Percentiles rank a stretch among this genome's conserved stretches.
Evolutionary conservation across 2,113 vertebrate species (phyloP).

Genomic region (Hucho hucho): DNA sequence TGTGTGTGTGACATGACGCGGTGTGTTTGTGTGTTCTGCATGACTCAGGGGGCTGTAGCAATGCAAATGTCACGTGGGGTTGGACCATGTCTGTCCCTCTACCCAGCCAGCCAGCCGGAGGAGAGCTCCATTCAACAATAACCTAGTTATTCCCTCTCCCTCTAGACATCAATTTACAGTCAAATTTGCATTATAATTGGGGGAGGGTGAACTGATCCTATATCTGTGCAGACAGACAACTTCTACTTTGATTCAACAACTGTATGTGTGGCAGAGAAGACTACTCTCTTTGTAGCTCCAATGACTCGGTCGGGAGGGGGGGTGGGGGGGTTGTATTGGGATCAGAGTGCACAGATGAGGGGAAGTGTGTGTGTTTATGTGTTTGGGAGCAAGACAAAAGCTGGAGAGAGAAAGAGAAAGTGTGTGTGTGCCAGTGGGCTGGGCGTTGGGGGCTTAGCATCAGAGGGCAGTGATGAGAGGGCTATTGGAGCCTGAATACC

Average conservation of each 20-base stretch:
- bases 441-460: conserved; percentile 34
- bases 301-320: no score
- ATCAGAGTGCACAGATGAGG: no score
- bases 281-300: not conserved
- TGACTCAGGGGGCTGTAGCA: not conserved
- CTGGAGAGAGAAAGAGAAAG: no score
- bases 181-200: no score
- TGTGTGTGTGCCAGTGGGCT: conserved; percentile 20
- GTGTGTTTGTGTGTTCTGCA: not conserved
- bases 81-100: no score
- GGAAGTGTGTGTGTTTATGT: no score
- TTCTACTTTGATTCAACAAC: not conserved
- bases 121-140: conserved; percentile 14
- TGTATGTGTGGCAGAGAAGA: not conserved
- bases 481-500: conserved; percentile 62
- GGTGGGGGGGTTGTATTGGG: no score
- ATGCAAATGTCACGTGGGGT: conserved; percentile 10
- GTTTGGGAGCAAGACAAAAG: no score
- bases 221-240: not conserved
- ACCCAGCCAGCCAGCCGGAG: not conserved
- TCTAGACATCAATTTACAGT: not conserved
- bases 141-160: conserved; percentile 37
- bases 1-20: not conserved
- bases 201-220: not conserved
- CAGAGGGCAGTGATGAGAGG: conserved; percentile 57